Conservation (phyloP, 2,888 invertebrate species). For the Pherbina coryleti region DNA sequence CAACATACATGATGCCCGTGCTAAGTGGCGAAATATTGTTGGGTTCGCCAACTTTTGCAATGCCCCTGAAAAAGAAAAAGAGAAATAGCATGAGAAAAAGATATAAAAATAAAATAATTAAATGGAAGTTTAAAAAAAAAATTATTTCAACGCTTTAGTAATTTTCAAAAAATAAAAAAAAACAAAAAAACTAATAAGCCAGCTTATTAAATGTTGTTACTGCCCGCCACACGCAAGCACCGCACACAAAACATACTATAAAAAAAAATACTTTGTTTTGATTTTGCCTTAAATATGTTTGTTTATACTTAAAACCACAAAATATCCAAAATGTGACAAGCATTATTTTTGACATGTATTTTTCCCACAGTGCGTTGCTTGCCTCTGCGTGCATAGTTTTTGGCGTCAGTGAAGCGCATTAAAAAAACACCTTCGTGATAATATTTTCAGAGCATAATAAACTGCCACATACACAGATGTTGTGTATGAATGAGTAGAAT, state of each 20-base stretch:
- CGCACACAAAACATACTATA: background rate
- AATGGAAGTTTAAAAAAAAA: background rate
- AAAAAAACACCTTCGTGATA: too few species aligned
- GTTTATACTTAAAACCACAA: too few species aligned
- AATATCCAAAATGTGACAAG: too few species aligned
- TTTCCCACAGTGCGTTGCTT: constrained; percentile 8
- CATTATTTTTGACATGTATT: background rate
- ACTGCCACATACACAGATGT: too few species aligned
- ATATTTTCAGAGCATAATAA: too few species aligned
- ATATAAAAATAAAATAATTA: constrained; percentile 34
- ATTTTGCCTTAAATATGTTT: too few species aligned
- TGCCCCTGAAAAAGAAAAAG: constrained; percentile 78
- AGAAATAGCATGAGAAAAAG: constrained; percentile 24
- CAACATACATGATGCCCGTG: constrained; percentile 84
- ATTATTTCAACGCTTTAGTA: too few species aligned
- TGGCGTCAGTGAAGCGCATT: constrained; percentile 29
- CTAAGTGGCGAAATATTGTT: constrained; percentile 89
- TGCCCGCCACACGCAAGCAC: too few species aligned
- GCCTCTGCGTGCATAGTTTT: background rate
- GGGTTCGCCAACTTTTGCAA: constrained; percentile 94
- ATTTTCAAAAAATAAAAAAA: too few species aligned
- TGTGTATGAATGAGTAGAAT: constrained; percentile 28
- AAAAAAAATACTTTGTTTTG: background rate
- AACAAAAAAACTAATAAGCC: too few species aligned
- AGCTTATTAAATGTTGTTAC: too few species aligned